Evolutionary conservation across 2,888 invertebrate species (phyloP).

Genomic region (Oligia latruncula): DNA sequence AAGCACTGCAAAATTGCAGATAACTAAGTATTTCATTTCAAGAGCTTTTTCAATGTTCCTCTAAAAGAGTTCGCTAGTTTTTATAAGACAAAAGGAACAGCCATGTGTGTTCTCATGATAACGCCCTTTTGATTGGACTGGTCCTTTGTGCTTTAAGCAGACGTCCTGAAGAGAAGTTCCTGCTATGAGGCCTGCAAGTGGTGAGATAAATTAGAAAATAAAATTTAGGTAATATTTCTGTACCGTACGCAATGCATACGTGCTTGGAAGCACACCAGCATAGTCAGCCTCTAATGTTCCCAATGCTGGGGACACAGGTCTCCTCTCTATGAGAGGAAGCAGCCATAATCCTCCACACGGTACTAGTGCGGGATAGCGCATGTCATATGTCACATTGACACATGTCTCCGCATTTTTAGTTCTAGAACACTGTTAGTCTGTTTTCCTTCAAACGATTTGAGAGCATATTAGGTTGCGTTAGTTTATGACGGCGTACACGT

Average conservation of each 20-base stretch:
- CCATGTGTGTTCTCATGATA: constrained; percentile 19
- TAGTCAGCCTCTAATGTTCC: background rate
- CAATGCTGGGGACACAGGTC: too few species aligned
- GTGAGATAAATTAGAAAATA: background rate
- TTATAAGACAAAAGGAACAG: background rate
- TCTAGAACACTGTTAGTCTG: too few species aligned
- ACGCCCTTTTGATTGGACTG: background rate
- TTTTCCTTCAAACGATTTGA: too few species aligned
- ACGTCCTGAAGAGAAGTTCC: background rate
- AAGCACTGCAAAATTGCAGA: background rate
- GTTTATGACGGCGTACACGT: too few species aligned
- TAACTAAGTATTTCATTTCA: background rate
- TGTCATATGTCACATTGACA: too few species aligned
- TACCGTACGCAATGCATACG: background rate
- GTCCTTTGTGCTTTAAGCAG: constrained; percentile 6
- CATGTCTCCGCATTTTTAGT: too few species aligned
- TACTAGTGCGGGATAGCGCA: too few species aligned
- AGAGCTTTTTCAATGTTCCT: background rate
- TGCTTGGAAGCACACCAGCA: background rate
- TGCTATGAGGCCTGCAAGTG: background rate
- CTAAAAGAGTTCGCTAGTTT: background rate
- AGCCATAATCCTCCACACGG: too few species aligned
- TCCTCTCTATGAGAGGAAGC: too few species aligned
- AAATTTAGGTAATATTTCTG: background rate
- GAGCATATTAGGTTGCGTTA: too few species aligned